Percentiles rank a stretch among this genome's conserved stretches.
phyloP scores from a whole-genome alignment of 2,888 invertebrate genomes.

The Augochlorella aurata region DNA sequence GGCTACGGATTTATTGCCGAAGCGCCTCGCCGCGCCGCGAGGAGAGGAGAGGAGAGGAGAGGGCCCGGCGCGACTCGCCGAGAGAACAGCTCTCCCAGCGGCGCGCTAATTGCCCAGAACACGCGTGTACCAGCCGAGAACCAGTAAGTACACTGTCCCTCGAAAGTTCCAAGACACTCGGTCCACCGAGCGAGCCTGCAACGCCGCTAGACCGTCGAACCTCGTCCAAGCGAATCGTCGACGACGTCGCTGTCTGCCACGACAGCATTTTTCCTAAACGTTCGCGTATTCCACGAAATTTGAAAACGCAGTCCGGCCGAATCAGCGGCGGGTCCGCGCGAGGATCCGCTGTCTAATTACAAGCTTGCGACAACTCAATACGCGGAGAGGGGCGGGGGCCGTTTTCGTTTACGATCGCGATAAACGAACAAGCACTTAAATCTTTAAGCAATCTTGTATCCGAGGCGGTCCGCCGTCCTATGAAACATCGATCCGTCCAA shows the following conservation, averaged over 20 bases:
- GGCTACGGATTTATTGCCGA: constrained; percentile 47
- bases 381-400: not conserved
- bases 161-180: constrained; percentile 2
- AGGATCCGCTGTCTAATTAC: not conserved
- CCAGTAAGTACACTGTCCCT: constrained; percentile 4
- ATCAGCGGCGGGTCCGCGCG: no score
- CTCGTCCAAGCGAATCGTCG: not conserved
- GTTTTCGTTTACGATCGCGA: not conserved
- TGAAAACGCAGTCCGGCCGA: no score
- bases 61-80: constrained; percentile 19
- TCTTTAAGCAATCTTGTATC: not conserved
- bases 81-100: constrained; percentile 23
- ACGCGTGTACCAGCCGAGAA: constrained; percentile 22
- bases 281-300: not conserved
- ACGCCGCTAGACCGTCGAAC: constrained; percentile 22
- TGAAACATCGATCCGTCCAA: not conserved
- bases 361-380: not conserved
- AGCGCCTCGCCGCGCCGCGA: not conserved
- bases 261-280: not conserved
- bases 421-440: not conserved
- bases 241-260: not conserved
- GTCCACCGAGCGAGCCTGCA: not conserved
- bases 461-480: not conserved
- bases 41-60: constrained; percentile 6
- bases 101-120: constrained; percentile 61